Evolutionary conservation across 2,113 vertebrate genomes (phyloP).

Genomic region (Neodon shergylaensis): DNA sequence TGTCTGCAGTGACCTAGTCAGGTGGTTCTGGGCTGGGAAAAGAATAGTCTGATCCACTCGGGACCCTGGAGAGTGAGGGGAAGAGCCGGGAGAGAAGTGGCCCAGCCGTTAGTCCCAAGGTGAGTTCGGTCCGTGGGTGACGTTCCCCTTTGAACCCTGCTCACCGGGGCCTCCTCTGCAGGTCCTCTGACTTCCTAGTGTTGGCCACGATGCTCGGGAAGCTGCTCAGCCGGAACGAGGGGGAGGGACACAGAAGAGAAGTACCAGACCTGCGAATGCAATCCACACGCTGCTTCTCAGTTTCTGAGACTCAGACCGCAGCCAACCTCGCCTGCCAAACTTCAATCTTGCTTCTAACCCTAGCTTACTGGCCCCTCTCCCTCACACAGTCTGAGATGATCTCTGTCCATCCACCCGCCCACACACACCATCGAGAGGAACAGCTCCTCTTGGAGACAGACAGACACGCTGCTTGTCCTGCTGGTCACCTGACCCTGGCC

Average conservation of each 20-base stretch:
- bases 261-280: not conserved
- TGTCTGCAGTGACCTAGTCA: accelerated
- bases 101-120: not conserved
- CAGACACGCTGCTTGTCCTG: not conserved
- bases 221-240: not conserved
- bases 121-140: not conserved
- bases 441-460: not conserved
- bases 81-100: not conserved
- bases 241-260: no score
- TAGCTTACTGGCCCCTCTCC: not conserved
- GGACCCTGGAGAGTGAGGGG: no score
- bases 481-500: slow-evolving; percentile 92
- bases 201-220: no score
- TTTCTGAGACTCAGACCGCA: not conserved
- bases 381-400: not conserved
- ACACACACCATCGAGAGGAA: not conserved
- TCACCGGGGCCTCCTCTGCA: not conserved
- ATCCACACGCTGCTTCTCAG: not conserved
- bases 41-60: accelerated
- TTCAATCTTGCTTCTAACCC: accelerated
- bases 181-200: not conserved
- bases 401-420: not conserved
- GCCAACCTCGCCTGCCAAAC: not conserved
- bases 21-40: not conserved
- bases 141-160: not conserved